Percentiles rank a stretch among this genome's conserved stretches.
Evolutionary conservation across 2,888 invertebrate genomes (phyloP).

Genomic region (Lepidonotus clava): DNA sequence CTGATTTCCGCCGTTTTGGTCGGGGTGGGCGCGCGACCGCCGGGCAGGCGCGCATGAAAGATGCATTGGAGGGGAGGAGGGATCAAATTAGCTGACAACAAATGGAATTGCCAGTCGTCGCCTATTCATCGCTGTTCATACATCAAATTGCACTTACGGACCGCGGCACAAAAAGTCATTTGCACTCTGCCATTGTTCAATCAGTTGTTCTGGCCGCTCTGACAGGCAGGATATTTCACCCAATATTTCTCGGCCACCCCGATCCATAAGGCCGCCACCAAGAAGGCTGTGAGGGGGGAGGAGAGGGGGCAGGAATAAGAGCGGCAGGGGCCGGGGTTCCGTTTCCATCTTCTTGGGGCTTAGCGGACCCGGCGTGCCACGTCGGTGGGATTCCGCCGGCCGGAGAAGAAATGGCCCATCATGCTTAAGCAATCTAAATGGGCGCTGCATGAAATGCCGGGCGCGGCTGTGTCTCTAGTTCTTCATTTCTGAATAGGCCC

Average conservation of each 20-base stretch:
- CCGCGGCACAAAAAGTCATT: constrained; percentile 37
- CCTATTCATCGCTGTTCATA: constrained; percentile 45
- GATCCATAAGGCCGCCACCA: not conserved
- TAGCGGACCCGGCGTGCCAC: not conserved
- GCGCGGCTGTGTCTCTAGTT: not conserved
- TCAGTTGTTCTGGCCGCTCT: constrained; percentile 9
- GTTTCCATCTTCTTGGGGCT: constrained; percentile 26
- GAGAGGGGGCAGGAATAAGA: too few species aligned
- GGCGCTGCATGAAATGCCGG: constrained; percentile 11
- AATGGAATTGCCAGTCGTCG: constrained; percentile 46
- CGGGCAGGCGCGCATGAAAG: not conserved
- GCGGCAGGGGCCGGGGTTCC: not conserved
- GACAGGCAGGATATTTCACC: constrained; percentile 45
- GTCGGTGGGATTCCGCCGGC: not conserved
- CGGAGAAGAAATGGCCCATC: constrained; percentile 2
- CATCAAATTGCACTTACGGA: constrained; percentile 47
- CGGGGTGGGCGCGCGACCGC: not conserved
- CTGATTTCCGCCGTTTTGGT: constrained; percentile 6
- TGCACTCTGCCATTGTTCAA: constrained; percentile 52
- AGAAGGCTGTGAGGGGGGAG: too few species aligned
- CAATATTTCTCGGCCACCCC: constrained; percentile 14
- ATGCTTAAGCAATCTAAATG: constrained; percentile 31
- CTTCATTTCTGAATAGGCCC: constrained; percentile 2
- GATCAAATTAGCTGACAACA: constrained; percentile 44
- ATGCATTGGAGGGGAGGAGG: not conserved